phyloP scores from a whole-genome alignment of 2,113 vertebrate genomes.

The Vicugna pacos region DNA sequence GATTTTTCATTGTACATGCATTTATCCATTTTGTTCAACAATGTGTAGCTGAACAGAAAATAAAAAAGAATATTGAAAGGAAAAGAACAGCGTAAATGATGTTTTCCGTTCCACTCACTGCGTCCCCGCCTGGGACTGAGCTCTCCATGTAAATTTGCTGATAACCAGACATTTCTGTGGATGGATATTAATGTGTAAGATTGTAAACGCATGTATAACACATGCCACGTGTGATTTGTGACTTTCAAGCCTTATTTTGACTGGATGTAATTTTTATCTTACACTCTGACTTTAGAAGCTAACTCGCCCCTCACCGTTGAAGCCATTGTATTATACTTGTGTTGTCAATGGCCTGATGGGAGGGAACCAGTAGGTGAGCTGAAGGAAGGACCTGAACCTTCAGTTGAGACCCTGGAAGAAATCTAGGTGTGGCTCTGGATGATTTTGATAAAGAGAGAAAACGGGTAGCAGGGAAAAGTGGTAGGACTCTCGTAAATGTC shows the following conservation, averaged over 20 bases:
- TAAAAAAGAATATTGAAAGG: not conserved
- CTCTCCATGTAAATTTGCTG: not conserved
- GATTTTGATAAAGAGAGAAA: conserved; percentile 31
- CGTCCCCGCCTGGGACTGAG: not conserved
- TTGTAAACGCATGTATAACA: not conserved
- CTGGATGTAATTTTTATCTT: conserved; percentile 3
- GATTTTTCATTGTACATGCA: not conserved
- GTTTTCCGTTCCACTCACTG: not conserved
- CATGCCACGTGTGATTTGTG: not conserved
- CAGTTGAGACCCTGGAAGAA: not conserved
- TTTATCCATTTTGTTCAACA: conserved; percentile 28
- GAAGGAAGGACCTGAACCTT: not conserved
- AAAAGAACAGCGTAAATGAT: not conserved
- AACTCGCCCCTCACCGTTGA: not conserved
- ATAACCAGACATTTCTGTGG: not conserved
- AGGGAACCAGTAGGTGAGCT: not conserved
- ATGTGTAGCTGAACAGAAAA: not conserved
- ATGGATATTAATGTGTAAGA: not conserved
- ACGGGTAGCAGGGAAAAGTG: not conserved
- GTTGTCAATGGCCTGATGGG: not conserved
- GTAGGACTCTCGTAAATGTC: not conserved
- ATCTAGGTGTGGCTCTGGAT: not conserved
- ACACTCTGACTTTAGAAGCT: not conserved
- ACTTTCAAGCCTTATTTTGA: conserved; percentile 48
- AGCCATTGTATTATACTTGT: not conserved